phyloP scores from a whole-genome alignment of 2,797 vertebrate genomes.

The Vespertilio murinus region DNA sequence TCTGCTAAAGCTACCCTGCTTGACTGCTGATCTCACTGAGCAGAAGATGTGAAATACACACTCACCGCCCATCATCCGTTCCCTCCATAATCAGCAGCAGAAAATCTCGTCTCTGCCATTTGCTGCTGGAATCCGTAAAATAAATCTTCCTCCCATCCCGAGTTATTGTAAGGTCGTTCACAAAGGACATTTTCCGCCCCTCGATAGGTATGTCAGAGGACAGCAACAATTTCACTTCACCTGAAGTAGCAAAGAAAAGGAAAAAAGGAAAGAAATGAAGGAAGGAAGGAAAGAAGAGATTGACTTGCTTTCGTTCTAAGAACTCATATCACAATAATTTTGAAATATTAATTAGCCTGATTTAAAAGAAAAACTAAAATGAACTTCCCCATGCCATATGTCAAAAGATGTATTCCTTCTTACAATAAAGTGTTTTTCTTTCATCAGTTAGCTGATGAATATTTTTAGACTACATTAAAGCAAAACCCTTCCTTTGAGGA shows the following conservation, averaged over 20 bases:
- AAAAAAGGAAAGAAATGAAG: not conserved
- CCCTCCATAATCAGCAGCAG: conserved; percentile 94
- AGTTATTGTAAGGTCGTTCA: conserved; percentile 94
- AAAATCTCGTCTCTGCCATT: conserved; percentile 94
- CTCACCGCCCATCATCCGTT: conserved; percentile 94
- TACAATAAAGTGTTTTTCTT: not conserved
- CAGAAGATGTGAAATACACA: not conserved
- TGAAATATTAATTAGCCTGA: conserved; percentile 4
- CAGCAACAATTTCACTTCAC: conserved; percentile 87
- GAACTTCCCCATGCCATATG: not conserved
- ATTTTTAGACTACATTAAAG: conserved; percentile 1
- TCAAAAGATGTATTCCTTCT: not conserved
- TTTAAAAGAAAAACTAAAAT: conserved; percentile 22
- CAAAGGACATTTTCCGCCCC: conserved; percentile 92
- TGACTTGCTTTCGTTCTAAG: not conserved
- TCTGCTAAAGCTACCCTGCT: not conserved
- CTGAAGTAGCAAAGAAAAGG: conserved; percentile 79
- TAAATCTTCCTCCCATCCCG: conserved; percentile 94
- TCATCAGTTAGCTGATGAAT: not conserved
- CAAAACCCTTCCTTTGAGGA: not conserved
- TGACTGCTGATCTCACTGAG: not conserved
- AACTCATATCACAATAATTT: conserved; percentile 30
- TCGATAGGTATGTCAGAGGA: conserved; percentile 87
- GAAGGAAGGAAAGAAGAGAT: not conserved
- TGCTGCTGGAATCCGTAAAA: conserved; percentile 97